phyloP scores from a whole-genome alignment of 2,113 vertebrate species.

The Condylura cristata region DNA sequence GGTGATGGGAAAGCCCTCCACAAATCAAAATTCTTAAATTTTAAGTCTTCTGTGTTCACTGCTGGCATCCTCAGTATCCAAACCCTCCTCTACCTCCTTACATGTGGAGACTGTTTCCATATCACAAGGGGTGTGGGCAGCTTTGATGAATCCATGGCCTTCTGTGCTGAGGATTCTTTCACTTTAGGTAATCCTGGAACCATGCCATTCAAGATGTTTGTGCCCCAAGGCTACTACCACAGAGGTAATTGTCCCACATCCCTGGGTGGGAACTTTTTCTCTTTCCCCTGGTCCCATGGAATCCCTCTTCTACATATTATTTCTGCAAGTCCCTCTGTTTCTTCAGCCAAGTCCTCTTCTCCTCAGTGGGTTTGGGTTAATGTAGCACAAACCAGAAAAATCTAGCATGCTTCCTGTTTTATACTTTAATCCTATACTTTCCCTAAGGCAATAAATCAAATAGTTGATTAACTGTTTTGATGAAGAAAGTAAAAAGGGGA shows the following conservation, averaged over 20 bases:
- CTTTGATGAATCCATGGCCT: background rate
- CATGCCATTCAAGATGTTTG: background rate
- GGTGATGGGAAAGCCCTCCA: background rate
- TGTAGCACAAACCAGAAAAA: background rate
- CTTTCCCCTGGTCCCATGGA: background rate
- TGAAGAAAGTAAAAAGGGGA: background rate
- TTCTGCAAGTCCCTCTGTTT: background rate
- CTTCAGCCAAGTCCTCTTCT: background rate
- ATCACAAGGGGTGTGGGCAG: background rate
- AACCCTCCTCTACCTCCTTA: background rate
- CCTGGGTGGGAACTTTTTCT: background rate
- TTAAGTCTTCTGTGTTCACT: background rate
- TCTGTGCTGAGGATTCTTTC: background rate
- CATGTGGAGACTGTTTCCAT: background rate
- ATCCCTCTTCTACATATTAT: accelerated
- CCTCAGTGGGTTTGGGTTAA: background rate
- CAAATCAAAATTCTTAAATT: background rate
- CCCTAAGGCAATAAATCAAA: conserved; percentile 37
- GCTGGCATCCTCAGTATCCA: background rate
- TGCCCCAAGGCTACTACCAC: accelerated
- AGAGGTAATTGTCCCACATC: background rate
- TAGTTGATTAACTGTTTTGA: conserved; percentile 13
- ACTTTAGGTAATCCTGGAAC: background rate
- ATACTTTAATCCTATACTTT: background rate
- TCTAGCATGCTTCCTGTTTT: background rate